Evolutionary conservation across 2,113 vertebrate genomes (phyloP).

Genomic region (Forbesichthys papilliferus): DNA sequence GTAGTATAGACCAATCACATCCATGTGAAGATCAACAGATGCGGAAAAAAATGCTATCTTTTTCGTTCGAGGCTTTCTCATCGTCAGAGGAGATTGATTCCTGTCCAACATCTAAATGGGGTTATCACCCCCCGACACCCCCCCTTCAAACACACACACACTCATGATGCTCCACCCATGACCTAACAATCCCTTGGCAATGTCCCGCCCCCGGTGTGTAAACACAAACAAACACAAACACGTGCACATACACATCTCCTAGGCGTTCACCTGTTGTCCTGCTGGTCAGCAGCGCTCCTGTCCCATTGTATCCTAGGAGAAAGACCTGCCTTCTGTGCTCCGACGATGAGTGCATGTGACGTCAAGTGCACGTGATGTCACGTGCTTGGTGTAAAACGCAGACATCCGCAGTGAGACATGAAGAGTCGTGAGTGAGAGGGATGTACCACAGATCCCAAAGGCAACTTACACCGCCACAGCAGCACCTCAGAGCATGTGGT

Average conservation of each 20-base stretch:
- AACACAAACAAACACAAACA: conserved; percentile 29
- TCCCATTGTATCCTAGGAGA: too few relatives aligned
- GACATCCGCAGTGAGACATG: background rate
- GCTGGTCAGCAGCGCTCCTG: too few relatives aligned
- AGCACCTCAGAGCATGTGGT: conserved; percentile 16
- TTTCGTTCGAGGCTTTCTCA: too few relatives aligned
- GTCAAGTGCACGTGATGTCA: too few relatives aligned
- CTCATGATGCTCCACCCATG: conserved; percentile 26
- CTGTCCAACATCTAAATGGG: background rate
- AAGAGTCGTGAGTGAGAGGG: too few relatives aligned
- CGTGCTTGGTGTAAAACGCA: background rate
- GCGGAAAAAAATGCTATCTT: too few relatives aligned
- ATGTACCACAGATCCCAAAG: conserved; percentile 41
- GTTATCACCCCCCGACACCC: too few relatives aligned
- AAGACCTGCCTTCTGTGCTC: too few relatives aligned
- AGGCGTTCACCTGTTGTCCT: too few relatives aligned
- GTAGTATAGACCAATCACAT: too few relatives aligned
- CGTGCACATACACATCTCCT: background rate
- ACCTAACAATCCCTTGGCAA: conserved; percentile 15
- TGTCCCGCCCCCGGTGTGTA: conserved; percentile 12
- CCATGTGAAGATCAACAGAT: too few relatives aligned
- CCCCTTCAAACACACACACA: background rate
- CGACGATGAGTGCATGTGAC: too few relatives aligned
- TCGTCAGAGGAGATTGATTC: background rate
- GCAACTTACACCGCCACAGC: conserved; percentile 60